Evolutionary conservation across 1,140 invertebrate genomes (phyloP).

Genomic region (Drosophila repletoides): DNA sequence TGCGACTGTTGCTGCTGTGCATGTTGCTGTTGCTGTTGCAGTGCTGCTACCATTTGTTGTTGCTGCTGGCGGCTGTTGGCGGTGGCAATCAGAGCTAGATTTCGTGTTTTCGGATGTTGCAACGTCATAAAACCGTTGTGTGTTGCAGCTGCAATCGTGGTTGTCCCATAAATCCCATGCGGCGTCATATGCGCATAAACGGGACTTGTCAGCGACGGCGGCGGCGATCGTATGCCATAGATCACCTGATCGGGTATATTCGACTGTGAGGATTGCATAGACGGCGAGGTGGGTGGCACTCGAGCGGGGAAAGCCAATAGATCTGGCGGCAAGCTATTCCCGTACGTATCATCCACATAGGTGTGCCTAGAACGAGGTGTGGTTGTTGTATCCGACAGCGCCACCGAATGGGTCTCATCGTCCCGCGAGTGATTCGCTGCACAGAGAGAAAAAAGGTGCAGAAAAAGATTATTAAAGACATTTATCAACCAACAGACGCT

Average conservation of each 20-base stretch:
- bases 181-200: conserved; percentile 81
- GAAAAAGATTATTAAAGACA: neutral
- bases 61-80: conserved; percentile 83
- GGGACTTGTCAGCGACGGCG: conserved; percentile 74
- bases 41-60: conserved; percentile 82
- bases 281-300: conserved; percentile 85
- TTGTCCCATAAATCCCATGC: conserved; percentile 78
- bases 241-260: conserved; percentile 87
- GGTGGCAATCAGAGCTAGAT: conserved; percentile 79
- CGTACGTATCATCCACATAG: conserved; percentile 77
- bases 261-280: conserved; percentile 88
- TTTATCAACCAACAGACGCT: too few relatives aligned
- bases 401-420: conserved; percentile 86
- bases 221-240: conserved; percentile 76
- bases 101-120: conserved; percentile 79
- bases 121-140: conserved; percentile 81
- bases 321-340: conserved; percentile 86
- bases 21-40: conserved; percentile 83
- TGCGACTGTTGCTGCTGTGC: conserved; percentile 81
- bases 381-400: conserved; percentile 82
- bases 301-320: conserved; percentile 90
- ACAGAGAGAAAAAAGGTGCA: neutral
- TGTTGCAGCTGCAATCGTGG: conserved; percentile 61
- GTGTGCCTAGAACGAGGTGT: conserved; percentile 72
- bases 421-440: conserved; percentile 84